Evolutionary conservation across 2,888 invertebrate species (phyloP).

Genomic region (Patella ulyssiponensis): DNA sequence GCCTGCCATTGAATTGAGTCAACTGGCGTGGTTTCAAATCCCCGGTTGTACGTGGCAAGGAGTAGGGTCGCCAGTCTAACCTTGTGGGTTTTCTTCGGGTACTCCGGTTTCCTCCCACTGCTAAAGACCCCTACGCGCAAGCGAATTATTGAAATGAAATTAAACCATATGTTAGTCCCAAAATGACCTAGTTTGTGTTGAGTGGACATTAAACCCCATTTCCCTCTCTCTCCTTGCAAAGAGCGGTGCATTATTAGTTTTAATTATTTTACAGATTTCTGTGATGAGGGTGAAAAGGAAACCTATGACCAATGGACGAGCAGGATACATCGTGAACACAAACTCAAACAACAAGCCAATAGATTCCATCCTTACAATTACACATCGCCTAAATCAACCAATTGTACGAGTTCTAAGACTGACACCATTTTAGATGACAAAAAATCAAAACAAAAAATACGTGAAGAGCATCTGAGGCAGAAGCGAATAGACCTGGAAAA

Average conservation of each 20-base stretch:
- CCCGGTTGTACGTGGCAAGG: no score
- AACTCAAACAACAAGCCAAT: conserved; percentile 31
- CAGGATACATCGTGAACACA: conserved; percentile 48
- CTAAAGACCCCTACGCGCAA: no score
- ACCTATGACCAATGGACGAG: conserved; percentile 59
- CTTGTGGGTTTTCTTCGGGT: no score
- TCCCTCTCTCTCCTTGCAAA: no score
- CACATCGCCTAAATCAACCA: conserved; percentile 25
- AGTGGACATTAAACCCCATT: no score
- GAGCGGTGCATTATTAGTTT: not conserved
- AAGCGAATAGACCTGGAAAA: conserved; percentile 49
- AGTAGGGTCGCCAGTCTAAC: no score
- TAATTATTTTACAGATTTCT: conserved; percentile 38
- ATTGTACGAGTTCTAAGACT: conserved; percentile 30
- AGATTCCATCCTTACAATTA: conserved; percentile 19
- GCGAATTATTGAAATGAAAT: no score
- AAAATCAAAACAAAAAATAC: not conserved
- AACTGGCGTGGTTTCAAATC: no score
- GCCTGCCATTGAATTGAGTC: no score
- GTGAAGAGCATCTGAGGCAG: conserved; percentile 37
- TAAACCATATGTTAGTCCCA: no score
- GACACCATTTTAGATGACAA: conserved; percentile 19
- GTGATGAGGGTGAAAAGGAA: conserved; percentile 44
- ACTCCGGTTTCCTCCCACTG: no score
- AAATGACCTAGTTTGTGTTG: no score